Conservation (phyloP, 1,140 invertebrate species). For the Diachasmimorpha longicaudata region DNA sequence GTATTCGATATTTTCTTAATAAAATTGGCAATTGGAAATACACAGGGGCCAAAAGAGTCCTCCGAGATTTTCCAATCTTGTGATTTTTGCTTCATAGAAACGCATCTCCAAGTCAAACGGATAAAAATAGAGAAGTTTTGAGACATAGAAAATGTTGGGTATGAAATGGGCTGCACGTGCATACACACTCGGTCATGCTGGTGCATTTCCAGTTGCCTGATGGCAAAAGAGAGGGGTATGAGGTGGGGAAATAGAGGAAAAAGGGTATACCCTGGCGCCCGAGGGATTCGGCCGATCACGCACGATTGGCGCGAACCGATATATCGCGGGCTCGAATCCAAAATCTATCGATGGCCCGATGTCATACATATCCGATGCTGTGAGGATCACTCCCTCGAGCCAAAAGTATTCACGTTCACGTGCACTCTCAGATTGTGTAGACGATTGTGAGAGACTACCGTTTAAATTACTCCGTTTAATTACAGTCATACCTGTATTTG, state of each 20-base stretch:
- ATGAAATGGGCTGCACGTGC: conserved; percentile 4
- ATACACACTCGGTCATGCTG: background rate
- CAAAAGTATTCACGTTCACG: conserved; percentile 7
- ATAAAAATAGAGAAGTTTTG: background rate
- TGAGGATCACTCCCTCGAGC: conserved; percentile 10
- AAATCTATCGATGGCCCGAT: conserved; percentile 35
- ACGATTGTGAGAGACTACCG: background rate
- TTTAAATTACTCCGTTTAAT: background rate
- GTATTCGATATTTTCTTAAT: background rate
- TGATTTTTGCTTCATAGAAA: conserved; percentile 1
- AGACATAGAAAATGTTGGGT: conserved; percentile 4
- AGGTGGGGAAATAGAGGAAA: conserved; percentile 20
- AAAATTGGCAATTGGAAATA: background rate
- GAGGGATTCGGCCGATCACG: conserved; percentile 31
- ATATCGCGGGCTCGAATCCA: conserved; percentile 31
- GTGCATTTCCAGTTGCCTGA: background rate
- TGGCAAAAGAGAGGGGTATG: conserved; percentile 1
- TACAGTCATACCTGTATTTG: too few species aligned
- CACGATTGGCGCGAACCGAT: conserved; percentile 33
- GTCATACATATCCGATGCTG: conserved; percentile 32
- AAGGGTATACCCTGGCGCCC: conserved; percentile 20
- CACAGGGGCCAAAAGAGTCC: background rate
- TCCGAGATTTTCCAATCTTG: background rate
- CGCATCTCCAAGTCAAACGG: conserved; percentile 1
- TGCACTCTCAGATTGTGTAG: background rate